phyloP scores from a whole-genome alignment of 92 coral and sea anemone species.

The Bergia puertoricense region DNA sequence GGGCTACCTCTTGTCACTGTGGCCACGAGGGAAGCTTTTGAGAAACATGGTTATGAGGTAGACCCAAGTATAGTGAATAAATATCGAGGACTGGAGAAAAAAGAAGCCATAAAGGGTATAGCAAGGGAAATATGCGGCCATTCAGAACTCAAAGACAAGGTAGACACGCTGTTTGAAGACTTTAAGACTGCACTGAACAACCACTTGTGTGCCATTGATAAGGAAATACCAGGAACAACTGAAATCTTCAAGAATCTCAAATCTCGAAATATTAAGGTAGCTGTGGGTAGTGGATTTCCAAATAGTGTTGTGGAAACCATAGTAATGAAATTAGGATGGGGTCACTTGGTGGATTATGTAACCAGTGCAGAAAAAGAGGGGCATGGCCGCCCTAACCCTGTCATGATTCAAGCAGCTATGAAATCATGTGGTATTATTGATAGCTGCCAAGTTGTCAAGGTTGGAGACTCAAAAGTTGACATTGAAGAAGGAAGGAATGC shows the following conservation, averaged over 20 bases:
- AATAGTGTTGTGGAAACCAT: constrained; percentile 83
- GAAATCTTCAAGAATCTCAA: constrained; percentile 66
- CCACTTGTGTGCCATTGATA: constrained; percentile 67
- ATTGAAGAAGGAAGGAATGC: constrained; percentile 93
- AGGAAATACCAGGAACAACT: constrained; percentile 90
- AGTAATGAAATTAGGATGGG: constrained; percentile 70
- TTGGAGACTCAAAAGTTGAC: constrained; percentile 89
- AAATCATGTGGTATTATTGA: constrained; percentile 63
- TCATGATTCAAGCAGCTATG: constrained; percentile 95
- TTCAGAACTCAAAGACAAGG: constrained; percentile 7
- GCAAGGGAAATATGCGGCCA: not conserved
- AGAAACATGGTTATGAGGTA: constrained; percentile 65
- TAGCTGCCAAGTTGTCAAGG: constrained; percentile 71
- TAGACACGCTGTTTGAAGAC: constrained; percentile 70
- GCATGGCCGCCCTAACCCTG: constrained; percentile 90
- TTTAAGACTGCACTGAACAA: constrained; percentile 69
- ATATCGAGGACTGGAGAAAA: constrained; percentile 95
- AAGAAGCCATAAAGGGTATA: constrained; percentile 71
- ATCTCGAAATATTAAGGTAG: constrained; percentile 70
- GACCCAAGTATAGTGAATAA: constrained; percentile 74
- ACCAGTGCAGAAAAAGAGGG: constrained; percentile 93
- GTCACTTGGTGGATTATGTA: constrained; percentile 70
- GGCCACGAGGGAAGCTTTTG: constrained; percentile 84
- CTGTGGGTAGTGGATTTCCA: constrained; percentile 97
- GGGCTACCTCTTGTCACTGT: constrained; percentile 89